Conservation (phyloP, 2,888 invertebrate genomes). For the Agrenia bidenticulata region DNA sequence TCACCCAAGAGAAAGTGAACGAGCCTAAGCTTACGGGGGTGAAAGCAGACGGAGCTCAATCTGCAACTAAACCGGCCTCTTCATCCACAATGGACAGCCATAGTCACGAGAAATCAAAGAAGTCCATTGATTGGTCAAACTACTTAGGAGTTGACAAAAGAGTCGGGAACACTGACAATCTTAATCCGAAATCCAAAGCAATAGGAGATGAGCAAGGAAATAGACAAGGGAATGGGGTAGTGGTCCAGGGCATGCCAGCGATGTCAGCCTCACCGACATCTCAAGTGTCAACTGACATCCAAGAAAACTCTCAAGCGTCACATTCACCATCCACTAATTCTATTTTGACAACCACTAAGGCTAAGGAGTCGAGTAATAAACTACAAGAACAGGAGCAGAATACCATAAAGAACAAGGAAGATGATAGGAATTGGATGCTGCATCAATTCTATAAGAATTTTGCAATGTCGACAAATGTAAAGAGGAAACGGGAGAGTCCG, state of each 20-base stretch:
- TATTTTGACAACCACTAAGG: not conserved
- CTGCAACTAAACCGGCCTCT: too few species aligned
- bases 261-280: too few species aligned
- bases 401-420: conserved; percentile 59
- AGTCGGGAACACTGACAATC: not conserved
- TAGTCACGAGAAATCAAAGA: conserved; percentile 60
- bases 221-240: not conserved
- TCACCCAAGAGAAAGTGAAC: conserved; percentile 22
- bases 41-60: too few species aligned
- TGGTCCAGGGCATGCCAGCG: conserved; percentile 7
- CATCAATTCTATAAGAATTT: conserved; percentile 62
- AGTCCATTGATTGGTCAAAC: conserved; percentile 82
- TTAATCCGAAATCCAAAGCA: not conserved
- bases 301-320: too few species aligned
- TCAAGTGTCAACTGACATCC: too few species aligned
- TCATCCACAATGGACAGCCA: conserved; percentile 1
- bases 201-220: not conserved
- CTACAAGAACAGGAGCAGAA: conserved; percentile 57
- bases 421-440: conserved; percentile 59
- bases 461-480: conserved; percentile 52
- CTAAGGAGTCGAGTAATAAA: conserved; percentile 28
- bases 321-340: too few species aligned
- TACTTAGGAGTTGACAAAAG: conserved; percentile 83
- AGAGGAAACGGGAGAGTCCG: conserved; percentile 47
- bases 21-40: conserved; percentile 1